Evolutionary conservation across 2,113 vertebrate species (phyloP), one percentile per base, ranked within the genome.

Genomic region (Chionis minor): DNA sequence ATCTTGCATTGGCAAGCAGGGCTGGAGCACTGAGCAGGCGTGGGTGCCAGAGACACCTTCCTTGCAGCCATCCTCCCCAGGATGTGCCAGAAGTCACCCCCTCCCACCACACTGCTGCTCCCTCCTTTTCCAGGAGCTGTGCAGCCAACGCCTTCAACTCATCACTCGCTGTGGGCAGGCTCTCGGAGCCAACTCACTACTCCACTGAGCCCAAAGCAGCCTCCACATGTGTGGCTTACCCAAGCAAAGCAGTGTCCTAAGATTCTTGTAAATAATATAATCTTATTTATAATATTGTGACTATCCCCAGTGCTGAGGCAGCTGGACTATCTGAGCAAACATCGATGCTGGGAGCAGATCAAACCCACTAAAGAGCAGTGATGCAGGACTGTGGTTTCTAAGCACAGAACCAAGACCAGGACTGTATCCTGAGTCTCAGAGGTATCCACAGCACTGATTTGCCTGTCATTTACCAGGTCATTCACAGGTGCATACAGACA

Each of bases 1-100:
- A 14, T 4, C n/a, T 30, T 14, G 42, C 1, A 0, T 22, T 1
- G 1, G 47, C n/a, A 7, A 63, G 49, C 1, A 5, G 16, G 19
- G 14, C 19, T 47, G 13, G 17, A 24, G 8, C 4, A 0, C 19
- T 24, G 22, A 15, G 15, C 21, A 26, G 23, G 3, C 10, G 5
- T 13, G 38, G 51, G 51, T 30, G 45, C 10, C 32, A 51, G n/a
- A 35, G 10, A 38, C 9, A 27, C 55, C 52, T 58, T 23, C 17
- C 28, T 82, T 3, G 2, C 8, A 70, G 45, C 14, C 3, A 2
- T 61, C 14, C 65, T 74, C 28, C 27, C 12, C 19, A 0, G 9
- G 27, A 63, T 2, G 1, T 52, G 14, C 27, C 32, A 40, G 49
- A 10, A 86, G 13, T 12, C 23, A 6, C 28, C 8, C 2, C 5